Percentiles rank a stretch among this genome's conserved stretches.
Conservation (phyloP, 2,797 vertebrate genomes). For the Sebastes kiyomatsui region DNA sequence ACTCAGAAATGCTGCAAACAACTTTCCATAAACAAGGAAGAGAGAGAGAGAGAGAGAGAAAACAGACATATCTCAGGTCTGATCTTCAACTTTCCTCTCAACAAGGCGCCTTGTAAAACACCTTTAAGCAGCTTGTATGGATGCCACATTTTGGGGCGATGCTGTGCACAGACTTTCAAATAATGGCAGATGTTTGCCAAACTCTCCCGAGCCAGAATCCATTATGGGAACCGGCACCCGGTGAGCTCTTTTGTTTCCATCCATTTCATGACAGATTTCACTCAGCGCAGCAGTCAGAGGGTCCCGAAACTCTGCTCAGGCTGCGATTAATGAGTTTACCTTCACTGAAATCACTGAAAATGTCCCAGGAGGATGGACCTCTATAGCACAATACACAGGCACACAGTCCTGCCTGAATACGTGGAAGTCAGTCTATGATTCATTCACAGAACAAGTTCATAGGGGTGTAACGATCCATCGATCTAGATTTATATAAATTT, state of each 20-base stretch:
- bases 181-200: constrained; percentile 65
- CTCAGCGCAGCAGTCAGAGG: constrained; percentile 28
- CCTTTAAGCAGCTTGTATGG: constrained; percentile 58
- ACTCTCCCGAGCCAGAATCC: constrained; percentile 43
- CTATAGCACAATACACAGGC: background rate
- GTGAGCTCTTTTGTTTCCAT: constrained; percentile 60
- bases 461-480: background rate
- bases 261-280: constrained; percentile 55
- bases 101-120: constrained; percentile 71
- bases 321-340: constrained; percentile 41
- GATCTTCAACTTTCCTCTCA: constrained; percentile 45
- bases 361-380: background rate
- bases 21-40: constrained; percentile 61
- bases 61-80: constrained; percentile 20
- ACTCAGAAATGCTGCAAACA: constrained; percentile 65
- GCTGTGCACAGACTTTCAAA: constrained; percentile 53
- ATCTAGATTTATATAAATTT: no score
- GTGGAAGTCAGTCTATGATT: background rate
- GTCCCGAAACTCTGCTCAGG: constrained; percentile 6
- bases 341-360: constrained; percentile 8
- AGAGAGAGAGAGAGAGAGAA: background rate
- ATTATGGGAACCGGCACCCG: constrained; percentile 52
- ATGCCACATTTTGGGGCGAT: constrained; percentile 44
- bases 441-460: background rate
- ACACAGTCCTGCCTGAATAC: background rate